Percentiles rank a stretch among this genome's conserved stretches.
Conservation (phyloP, 2,797 vertebrate genomes). For the Glyptemys insculpta region DNA sequence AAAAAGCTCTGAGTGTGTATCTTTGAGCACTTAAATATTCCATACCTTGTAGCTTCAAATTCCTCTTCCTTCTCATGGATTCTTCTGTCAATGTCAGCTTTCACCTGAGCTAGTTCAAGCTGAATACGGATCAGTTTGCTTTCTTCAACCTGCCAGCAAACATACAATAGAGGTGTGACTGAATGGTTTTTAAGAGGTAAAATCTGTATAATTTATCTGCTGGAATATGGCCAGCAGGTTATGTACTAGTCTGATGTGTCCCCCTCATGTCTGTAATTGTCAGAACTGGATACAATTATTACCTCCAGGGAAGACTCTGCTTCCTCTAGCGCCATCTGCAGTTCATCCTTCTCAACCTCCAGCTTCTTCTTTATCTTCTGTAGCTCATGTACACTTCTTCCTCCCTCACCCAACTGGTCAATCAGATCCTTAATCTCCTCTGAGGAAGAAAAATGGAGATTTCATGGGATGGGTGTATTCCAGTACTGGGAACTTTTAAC, state of each 20-base stretch:
- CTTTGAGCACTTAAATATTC: neutral
- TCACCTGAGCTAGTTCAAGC: conserved; percentile 83
- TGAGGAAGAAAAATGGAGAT: conserved; percentile 52
- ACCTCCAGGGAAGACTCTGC: conserved; percentile 82
- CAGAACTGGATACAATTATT: neutral
- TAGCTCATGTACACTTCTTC: conserved; percentile 79
- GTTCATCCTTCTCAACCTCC: conserved; percentile 83
- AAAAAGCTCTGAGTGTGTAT: neutral
- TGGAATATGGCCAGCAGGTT: neutral
- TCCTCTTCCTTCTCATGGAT: conserved; percentile 85
- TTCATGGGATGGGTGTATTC: conserved; percentile 36
- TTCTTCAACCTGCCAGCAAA: conserved; percentile 79
- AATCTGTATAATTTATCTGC: neutral
- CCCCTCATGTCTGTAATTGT: neutral
- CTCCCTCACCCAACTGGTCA: conserved; percentile 83
- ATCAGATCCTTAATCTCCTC: conserved; percentile 87
- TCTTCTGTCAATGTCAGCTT: conserved; percentile 82
- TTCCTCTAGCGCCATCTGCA: conserved; percentile 86
- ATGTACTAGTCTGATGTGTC: neutral
- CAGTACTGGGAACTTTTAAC: neutral
- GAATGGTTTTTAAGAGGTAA: neutral
- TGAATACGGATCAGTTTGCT: conserved; percentile 82
- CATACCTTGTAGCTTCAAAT: conserved; percentile 82
- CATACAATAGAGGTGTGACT: neutral
- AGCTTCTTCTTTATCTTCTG: conserved; percentile 84